Evolutionary conservation across 2,797 vertebrate species (phyloP).

Genomic region (Poecile montanus): DNA sequence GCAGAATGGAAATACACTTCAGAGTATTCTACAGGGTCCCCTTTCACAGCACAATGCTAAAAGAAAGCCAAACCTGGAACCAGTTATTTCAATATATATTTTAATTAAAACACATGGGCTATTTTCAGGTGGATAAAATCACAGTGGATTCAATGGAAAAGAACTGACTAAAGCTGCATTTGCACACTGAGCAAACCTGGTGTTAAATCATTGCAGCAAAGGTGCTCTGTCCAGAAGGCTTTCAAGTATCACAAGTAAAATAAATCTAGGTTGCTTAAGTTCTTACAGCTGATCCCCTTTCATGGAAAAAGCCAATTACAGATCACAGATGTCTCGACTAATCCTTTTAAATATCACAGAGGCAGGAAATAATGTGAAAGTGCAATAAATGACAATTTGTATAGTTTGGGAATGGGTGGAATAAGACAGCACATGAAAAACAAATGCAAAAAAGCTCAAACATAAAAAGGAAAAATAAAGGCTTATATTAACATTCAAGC

Average conservation of each 20-base stretch:
- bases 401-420: slow-evolving; percentile 24
- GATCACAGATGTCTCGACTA: slow-evolving; percentile 68
- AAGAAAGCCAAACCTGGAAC: slow-evolving; percentile 28
- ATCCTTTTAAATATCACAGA: slow-evolving; percentile 74
- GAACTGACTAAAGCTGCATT: slow-evolving; percentile 5
- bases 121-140: slow-evolving; percentile 55
- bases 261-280: slow-evolving; percentile 69
- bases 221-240: slow-evolving; percentile 61
- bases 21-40: not conserved
- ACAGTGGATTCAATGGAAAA: slow-evolving; percentile 27
- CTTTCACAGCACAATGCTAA: not conserved
- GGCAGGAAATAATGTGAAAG: slow-evolving; percentile 65
- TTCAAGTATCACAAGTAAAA: slow-evolving; percentile 63
- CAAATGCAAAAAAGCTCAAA: slow-evolving; percentile 52
- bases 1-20: slow-evolving; percentile 30
- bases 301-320: slow-evolving; percentile 70
- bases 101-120: slow-evolving; percentile 52
- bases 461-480: slow-evolving; percentile 47
- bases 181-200: slow-evolving; percentile 24
- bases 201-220: slow-evolving; percentile 53
- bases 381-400: slow-evolving; percentile 65
- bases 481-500: slow-evolving; percentile 35
- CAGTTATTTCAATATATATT: slow-evolving; percentile 31
- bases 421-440: slow-evolving; percentile 43
- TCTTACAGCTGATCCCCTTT: slow-evolving; percentile 70